Base-by-base conservation (phyloP, 1,140 invertebrate species). In the Drosophila bifasciata region DNA sequence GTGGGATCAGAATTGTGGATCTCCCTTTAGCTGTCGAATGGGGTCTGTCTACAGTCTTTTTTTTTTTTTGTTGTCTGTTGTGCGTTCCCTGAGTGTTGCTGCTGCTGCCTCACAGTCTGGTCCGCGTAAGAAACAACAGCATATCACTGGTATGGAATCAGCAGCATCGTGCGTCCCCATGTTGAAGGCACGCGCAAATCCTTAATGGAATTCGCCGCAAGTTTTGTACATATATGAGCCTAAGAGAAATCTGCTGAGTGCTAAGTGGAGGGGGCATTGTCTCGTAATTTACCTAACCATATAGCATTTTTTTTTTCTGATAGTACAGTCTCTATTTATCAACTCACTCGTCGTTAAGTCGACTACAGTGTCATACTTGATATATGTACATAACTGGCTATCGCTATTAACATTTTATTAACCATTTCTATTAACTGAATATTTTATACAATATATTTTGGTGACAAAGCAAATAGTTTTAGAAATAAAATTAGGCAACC, bases 151-250 rank as follows among this genome's bases (percentile, higher is more conserved):
- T 19, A 16, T 48, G 63, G 48, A 41, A 63, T 58, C 72, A 61
- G 45, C 16, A 19, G 25, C 19, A 21, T 21, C 3, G 19, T 69
- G 15, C 19, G 17, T 39, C 9, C 23, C 23, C 8, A 51, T 48
- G 39, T 61, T 71, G 59, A 46, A 59, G 83, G 80, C 81, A 85
- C 76, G 73, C 77, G 81, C 81, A 85, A 77, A 74, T 86, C 63
- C 81, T 39, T 66, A 86, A 80, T 85, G 81, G 81, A 86, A 85
- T 85, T 80, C 46, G 67, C 13, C 46, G 46, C 6, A 50, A 63
- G 16, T 21, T 50, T 41, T 15, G 23, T 46, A 15, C 32, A 7
- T 11, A 15, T 43, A 7, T 11, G 39, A 13, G 5, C 8, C n/a
- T 19, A 44, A 13, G 45, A n/a, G 49, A 15, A 69, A 43, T 19